These are phyloP conservation scores for Volucella inanis DNA, from an alignment of 2,888 invertebrate genomes.

Conservation along the genomic window DNA sequence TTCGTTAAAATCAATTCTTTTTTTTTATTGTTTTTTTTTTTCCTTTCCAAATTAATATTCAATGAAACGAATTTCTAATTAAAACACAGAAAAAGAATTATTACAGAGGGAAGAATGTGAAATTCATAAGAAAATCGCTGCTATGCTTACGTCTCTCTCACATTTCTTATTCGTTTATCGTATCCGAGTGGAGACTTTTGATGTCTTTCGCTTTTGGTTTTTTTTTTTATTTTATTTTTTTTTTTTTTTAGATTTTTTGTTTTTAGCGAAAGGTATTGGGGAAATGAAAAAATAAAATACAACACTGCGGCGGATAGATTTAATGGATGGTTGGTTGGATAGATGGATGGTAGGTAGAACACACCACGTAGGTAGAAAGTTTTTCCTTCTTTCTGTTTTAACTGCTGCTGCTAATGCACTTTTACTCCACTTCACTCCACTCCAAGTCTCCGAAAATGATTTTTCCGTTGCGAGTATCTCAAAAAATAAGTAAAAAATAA, in stretches of 20 bases:
- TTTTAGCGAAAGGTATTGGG: background rate
- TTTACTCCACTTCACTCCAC: constrained; percentile 34
- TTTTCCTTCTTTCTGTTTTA: constrained; percentile 47
- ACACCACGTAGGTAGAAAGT: constrained; percentile 74
- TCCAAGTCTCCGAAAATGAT: background rate
- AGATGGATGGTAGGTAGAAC: constrained; percentile 25
- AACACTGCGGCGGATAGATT: constrained; percentile 10
- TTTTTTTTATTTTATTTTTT: background rate
- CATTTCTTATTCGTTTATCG: constrained; percentile 1
- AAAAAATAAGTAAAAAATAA: background rate
- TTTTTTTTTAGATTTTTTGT: background rate
- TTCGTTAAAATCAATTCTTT: constrained; percentile 73
- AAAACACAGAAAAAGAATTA: constrained; percentile 39
- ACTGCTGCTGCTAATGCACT: constrained; percentile 32
- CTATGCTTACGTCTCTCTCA: constrained; percentile 40
- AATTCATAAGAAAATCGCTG: constrained; percentile 25
- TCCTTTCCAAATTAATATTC: constrained; percentile 52
- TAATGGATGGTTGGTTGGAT: background rate
- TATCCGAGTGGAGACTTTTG: constrained; percentile 18
- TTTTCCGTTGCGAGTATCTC: background rate
- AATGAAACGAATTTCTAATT: constrained; percentile 60
- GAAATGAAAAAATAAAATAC: background rate
- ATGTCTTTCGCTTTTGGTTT: background rate
- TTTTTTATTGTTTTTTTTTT: constrained; percentile 41
- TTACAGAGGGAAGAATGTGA: background rate